These are phyloP conservation scores for Jordanella pulchra DNA, from an alignment of 2,797 vertebrate genomes.

Conservation along the genomic window DNA sequence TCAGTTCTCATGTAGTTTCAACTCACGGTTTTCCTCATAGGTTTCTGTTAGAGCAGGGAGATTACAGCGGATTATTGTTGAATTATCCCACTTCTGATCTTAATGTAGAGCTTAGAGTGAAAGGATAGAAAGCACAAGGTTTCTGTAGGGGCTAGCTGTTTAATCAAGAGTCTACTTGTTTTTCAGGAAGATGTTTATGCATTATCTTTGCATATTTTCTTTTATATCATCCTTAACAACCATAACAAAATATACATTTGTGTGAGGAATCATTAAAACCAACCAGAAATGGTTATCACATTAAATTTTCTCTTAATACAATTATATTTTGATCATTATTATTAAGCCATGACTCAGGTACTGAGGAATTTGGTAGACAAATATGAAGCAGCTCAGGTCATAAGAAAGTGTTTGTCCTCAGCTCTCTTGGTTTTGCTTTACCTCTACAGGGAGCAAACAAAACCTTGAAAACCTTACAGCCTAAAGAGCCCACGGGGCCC, in stretches of 20 bases:
- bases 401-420: background rate
- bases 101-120: background rate
- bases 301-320: too few species aligned
- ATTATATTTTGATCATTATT: background rate
- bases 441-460: background rate
- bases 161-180: background rate
- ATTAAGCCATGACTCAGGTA: background rate
- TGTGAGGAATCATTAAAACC: background rate
- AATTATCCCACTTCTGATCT: conserved; percentile 3
- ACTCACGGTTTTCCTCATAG: background rate
- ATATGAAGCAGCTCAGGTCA: background rate
- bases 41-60: background rate
- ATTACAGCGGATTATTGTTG: background rate
- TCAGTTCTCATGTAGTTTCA: background rate
- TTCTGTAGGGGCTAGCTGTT: background rate
- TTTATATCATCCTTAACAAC: background rate
- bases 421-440: background rate
- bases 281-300: background rate
- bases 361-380: background rate
- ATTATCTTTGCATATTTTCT: background rate
- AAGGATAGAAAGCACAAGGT: background rate
- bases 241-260: background rate
- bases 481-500: background rate
- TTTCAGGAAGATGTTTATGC: background rate
- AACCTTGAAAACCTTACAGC: background rate